Conservation (phyloP, 2,888 invertebrate genomes). For the Tachina lurida region DNA sequence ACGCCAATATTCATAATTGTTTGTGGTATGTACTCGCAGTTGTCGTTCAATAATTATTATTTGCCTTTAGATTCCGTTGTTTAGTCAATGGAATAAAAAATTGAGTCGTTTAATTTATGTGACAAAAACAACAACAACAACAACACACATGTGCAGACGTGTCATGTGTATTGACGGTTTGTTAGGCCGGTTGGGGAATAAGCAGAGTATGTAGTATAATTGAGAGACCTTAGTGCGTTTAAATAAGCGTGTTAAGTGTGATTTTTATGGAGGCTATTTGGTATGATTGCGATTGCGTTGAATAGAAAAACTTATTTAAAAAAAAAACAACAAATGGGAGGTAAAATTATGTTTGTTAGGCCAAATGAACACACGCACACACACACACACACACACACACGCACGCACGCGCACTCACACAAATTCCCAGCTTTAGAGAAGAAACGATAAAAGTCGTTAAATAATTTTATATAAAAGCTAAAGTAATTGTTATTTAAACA, state of each 20-base stretch:
- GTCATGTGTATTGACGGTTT: not conserved
- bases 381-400: not conserved
- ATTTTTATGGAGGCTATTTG: constrained; percentile 40
- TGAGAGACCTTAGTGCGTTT: constrained; percentile 43
- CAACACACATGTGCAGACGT: constrained; percentile 17
- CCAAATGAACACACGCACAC: not conserved
- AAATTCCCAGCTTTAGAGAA: constrained; percentile 15
- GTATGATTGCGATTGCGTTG: not conserved
- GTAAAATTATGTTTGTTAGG: constrained; percentile 27
- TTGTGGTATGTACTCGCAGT: not conserved
- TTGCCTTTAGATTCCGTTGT: constrained; percentile 20
- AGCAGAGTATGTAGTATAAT: not conserved
- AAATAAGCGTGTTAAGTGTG: constrained; percentile 14
- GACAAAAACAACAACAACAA: not conserved
- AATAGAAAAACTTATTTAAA: constrained; percentile 1
- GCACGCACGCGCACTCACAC: not conserved
- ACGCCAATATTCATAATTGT: not conserved
- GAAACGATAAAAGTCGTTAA: constrained; percentile 43
- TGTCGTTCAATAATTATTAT: not conserved
- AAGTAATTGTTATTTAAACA: constrained; percentile 33
- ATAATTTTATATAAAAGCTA: constrained; percentile 46
- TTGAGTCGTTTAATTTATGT: constrained; percentile 3
- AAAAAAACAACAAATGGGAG: constrained; percentile 1
- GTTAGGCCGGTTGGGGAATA: constrained; percentile 26
- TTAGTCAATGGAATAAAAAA: constrained; percentile 25